A percentile compares a stretch with the other conserved stretches of the same genome.
Conservation (phyloP, 2,797 vertebrate genomes). For the Malacoctenus gilli region DNA sequence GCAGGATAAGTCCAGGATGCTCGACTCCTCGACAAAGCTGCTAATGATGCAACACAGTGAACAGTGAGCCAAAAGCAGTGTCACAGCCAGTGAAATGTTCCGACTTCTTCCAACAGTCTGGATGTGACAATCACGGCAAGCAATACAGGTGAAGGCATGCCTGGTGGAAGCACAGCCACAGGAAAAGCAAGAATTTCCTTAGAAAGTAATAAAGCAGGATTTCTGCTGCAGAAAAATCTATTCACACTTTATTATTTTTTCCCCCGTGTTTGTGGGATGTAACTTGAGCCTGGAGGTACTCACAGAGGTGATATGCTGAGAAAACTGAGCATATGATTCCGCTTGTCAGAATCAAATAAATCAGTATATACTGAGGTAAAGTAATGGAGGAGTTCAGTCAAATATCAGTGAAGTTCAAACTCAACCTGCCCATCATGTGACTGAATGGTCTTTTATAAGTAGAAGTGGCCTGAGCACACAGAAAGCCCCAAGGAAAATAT, state of each 20-base stretch:
- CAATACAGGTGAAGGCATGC: slow-evolving; percentile 1
- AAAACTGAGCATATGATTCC: no score
- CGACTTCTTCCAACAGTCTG: slow-evolving; percentile 5
- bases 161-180: no score
- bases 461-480: not conserved
- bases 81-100: slow-evolving; percentile 7
- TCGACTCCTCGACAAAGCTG: slow-evolving; percentile 12
- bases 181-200: no score
- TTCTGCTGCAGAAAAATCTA: not conserved
- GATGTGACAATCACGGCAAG: slow-evolving; percentile 1
- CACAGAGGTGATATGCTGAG: no score
- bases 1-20: slow-evolving; percentile 16
- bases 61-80: slow-evolving; percentile 8
- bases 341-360: no score
- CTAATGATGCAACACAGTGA: slow-evolving; percentile 23
- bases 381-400: no score
- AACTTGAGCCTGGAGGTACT: not conserved
- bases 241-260: no score
- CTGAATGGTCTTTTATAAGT: not conserved
- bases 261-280: not conserved
- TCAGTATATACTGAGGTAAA: no score
- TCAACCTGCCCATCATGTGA: not conserved
- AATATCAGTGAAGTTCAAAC: not conserved
- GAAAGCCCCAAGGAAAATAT: no score
- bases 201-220: not conserved